Base-by-base conservation (phyloP, 2,113 vertebrate species). In the Ochotona curzoniae region DNA sequence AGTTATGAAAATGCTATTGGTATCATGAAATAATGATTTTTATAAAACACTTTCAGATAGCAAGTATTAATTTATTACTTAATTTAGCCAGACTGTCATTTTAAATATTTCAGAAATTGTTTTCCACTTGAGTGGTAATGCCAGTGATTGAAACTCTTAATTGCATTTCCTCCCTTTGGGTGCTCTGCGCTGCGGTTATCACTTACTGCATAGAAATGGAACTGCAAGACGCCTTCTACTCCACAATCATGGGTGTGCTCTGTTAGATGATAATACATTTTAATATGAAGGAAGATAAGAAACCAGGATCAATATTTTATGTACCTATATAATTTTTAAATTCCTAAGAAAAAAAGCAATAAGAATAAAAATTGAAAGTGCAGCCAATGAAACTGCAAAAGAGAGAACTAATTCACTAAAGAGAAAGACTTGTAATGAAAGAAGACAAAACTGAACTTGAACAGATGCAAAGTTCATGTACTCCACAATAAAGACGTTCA, bases 121-220 rank as follows among this genome's bases (percentile, higher is more conserved):
- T 98, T 98, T 96, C 91, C 90, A 93, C 90, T 96, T 96, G 73
- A 96, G 82, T 92, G 7, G 44, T 90, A 97, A 98, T 92, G 32
- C 32, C 44, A 71, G 81, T 94, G 26, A 90, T 94, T 85, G 44
- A 96, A 97, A 96, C 96, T 96, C 73, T 95, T 97, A 87, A 97
- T 97, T 97, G 73, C 84, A 93, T 96, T 98, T 97, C 91, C 86
- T 90, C 95, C 66, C 30, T 95, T 97, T 97, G 95, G 88, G 90
- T 82, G 96, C 63, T 91, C 26, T 64, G 30, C 90, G 94, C 67
- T 91, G 35, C 82, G 79, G 97, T 97, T 98, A 83, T 76, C 83
- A 96, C 95, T 95, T 94, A 73, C 89, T 94, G 84, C 73, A 96
- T 90, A 95, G 89, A 96, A 96, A 98, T 83, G 60, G 86, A 95